phyloP scores from a whole-genome alignment of 2,797 vertebrate genomes.

The Crenuchus spilurus region DNA sequence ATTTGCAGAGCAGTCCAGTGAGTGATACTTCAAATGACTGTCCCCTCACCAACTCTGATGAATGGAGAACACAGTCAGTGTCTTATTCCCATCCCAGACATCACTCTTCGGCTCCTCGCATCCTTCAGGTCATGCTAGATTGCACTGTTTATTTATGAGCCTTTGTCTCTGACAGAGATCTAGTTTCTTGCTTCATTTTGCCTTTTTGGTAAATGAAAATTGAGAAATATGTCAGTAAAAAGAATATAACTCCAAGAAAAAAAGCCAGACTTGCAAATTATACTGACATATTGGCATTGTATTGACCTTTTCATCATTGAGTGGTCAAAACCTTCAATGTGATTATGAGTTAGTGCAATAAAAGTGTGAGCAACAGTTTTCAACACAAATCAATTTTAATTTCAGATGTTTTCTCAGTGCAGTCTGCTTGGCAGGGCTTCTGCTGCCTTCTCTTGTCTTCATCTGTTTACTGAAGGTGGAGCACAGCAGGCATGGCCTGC shows the following conservation, averaged over 20 bases:
- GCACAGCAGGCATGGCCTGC: conserved; percentile 49
- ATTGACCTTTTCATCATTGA: conserved; percentile 40
- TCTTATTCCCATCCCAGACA: conserved; percentile 41
- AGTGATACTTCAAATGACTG: conserved; percentile 48
- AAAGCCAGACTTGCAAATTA: conserved; percentile 25
- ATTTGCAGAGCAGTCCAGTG: conserved; percentile 32
- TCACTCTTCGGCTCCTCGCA: conserved; percentile 21
- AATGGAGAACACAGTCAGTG: conserved; percentile 40
- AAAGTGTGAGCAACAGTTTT: conserved; percentile 8
- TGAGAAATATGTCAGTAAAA: conserved; percentile 13
- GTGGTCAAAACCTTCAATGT: conserved; percentile 23
- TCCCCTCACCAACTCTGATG: conserved; percentile 35
- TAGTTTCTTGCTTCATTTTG: conserved; percentile 15
- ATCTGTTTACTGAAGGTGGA: conserved; percentile 40
- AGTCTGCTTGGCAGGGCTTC: conserved; percentile 19
- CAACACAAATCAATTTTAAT: conserved; percentile 52
- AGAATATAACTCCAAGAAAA: conserved; percentile 9
- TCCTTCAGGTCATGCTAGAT: conserved; percentile 40
- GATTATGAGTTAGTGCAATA: conserved; percentile 23
- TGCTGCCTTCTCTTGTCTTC: conserved; percentile 34
- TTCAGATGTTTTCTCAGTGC: conserved; percentile 37
- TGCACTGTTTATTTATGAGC: conserved; percentile 45
- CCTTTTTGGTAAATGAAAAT: conserved; percentile 29
- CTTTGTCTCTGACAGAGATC: conserved; percentile 35
- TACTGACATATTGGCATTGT: conserved; percentile 21